phyloP scores from a whole-genome alignment of 2,888 invertebrate species.

The Pristionchus japonicus region DNA sequence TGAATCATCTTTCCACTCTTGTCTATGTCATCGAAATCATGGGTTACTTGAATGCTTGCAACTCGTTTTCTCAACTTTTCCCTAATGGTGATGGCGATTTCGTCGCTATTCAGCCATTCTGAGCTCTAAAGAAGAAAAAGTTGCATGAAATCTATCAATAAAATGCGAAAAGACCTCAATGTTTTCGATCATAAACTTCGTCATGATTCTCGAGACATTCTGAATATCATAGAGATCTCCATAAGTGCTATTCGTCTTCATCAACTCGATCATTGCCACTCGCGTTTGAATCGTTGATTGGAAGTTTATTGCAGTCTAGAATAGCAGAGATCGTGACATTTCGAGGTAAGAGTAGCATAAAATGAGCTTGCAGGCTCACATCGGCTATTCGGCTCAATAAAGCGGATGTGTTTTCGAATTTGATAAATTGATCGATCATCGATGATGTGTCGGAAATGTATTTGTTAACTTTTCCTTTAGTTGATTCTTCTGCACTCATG shows the following conservation, averaged over 20 bases:
- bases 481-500: background rate
- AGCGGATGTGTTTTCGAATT: background rate
- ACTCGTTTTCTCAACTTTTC: background rate
- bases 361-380: background rate
- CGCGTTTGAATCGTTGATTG: background rate
- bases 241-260: background rate
- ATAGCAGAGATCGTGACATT: background rate
- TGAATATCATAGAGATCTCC: background rate
- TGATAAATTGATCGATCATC: background rate
- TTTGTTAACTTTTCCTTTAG: background rate
- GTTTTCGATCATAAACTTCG: background rate
- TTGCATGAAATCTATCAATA: background rate
- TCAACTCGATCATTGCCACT: background rate
- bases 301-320: background rate
- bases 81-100: background rate
- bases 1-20: background rate
- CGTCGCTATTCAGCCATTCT: background rate
- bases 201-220: background rate
- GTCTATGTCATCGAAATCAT: background rate
- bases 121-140: background rate
- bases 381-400: background rate
- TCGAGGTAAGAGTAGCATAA: too few species aligned
- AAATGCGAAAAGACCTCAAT: background rate
- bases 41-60: background rate
- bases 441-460: background rate